Conservation (phyloP, 2,888 invertebrate species). For the Papilio elwesi region DNA sequence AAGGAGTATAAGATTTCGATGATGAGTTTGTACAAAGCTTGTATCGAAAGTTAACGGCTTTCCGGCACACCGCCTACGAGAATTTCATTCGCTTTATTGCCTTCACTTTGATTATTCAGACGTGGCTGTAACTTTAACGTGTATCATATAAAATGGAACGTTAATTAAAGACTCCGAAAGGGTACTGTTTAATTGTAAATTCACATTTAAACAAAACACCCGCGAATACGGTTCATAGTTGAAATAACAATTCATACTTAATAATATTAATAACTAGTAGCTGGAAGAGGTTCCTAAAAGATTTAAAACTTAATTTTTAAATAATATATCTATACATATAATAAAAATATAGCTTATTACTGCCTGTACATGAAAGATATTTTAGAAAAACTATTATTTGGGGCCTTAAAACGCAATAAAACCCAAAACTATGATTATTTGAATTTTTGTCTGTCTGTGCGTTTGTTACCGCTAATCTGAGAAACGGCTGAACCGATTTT, state of each 20-base stretch:
- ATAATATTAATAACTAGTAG: not conserved
- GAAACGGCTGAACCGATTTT: too few relatives aligned
- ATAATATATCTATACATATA: too few relatives aligned
- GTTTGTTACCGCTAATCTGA: too few relatives aligned
- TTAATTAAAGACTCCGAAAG: not conserved
- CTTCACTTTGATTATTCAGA: slow-evolving; percentile 23
- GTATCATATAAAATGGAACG: slow-evolving; percentile 13
- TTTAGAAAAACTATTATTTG: too few relatives aligned
- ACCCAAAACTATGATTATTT: too few relatives aligned
- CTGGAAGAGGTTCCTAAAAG: too few relatives aligned
- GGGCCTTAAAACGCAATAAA: too few relatives aligned
- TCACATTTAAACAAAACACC: not conserved
- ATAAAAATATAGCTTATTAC: too few relatives aligned
- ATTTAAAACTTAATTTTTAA: too few relatives aligned
- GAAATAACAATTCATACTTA: not conserved
- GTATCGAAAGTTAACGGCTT: not conserved
- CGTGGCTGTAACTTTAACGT: slow-evolving; percentile 8
- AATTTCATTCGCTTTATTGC: slow-evolving; percentile 17
- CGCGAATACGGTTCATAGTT: not conserved
- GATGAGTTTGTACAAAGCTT: not conserved
- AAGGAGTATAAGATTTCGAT: not conserved
- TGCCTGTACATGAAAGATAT: too few relatives aligned
- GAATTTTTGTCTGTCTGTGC: too few relatives aligned
- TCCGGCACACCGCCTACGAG: not conserved
- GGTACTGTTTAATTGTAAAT: slow-evolving; percentile 1